Base-by-base conservation (phyloP, 1,140 invertebrate genomes). In the Coenobita brevimanus region DNA sequence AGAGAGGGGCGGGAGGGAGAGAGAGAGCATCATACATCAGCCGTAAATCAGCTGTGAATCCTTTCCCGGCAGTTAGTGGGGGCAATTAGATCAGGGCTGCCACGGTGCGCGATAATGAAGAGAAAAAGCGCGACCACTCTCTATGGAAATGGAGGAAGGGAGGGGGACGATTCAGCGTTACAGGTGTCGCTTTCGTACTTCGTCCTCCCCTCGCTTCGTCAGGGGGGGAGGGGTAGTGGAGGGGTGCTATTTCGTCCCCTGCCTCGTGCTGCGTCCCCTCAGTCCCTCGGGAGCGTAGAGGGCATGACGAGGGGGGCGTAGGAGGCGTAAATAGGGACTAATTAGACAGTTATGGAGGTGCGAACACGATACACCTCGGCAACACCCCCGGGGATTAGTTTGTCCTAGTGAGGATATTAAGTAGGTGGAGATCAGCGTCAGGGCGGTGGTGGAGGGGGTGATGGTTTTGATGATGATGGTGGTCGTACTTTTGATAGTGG, bases 1-100 rank as follows among this genome's bases (percentile, higher is more conserved):
- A n/a, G 30, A 33, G 64, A 67, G 64, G 8, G 54, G 54, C 10
- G 13, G 10, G 54, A n/a, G 54, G 54, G 64, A 33, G 64, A 33
- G 21, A 24, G 64, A 41, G 24, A 38, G 62, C 64, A 79, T 87
- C 75, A 87, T 87, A 87, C 75, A 87, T 87, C 84, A 80, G 84
- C 60, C 21, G 84, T 87, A 87, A 80, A 87, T 87, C 76, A 87
- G 71, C 75, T 87, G 84, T 87, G 84, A 87, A 87, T 87, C 84
- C 84, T 87, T 87, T 62, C 43, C 54, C 76, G 84, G 84, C 84
- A 80, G 84, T 87, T 87, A 87, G 84, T 87, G 84, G 84, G 84
- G 64, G 84, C 84, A 87, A 87, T 87, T 87, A 87, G 84, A 87
- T 87, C 84, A 67, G 27, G 41, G 84, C 75, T 87, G 84, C 84